Percentiles rank a stretch among this genome's conserved stretches.
These are phyloP conservation scores for Psylliodes chrysocephalus DNA, from an alignment of 2,888 invertebrate genomes.

Conservation along the genomic window DNA sequence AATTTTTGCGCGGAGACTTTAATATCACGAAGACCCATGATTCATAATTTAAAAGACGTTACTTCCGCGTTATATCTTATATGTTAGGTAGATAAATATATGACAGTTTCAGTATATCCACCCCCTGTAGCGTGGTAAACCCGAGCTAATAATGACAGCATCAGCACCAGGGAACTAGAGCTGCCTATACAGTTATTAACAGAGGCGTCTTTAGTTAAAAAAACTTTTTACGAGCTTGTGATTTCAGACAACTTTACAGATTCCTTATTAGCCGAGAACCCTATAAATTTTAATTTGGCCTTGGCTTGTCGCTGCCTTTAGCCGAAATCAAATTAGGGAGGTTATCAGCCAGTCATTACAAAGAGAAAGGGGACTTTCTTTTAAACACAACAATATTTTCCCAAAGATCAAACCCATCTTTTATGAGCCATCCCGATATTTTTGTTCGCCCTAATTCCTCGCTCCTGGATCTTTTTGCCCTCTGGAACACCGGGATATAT, in stretches of 20 bases:
- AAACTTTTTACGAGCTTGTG: constrained; percentile 53
- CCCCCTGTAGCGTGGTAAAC: constrained; percentile 53
- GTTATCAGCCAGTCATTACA: constrained; percentile 32
- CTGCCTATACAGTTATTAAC: constrained; percentile 55
- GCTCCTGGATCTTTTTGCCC: not conserved
- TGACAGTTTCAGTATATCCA: constrained; percentile 52
- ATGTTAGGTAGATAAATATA: constrained; percentile 50
- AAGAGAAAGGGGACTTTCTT: constrained; percentile 16
- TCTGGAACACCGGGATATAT: too few species aligned
- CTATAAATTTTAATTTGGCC: constrained; percentile 52
- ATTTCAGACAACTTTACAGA: constrained; percentile 47
- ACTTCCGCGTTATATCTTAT: constrained; percentile 51
- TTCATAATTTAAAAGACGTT: constrained; percentile 56
- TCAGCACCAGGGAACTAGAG: constrained; percentile 48
- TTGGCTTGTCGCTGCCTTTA: constrained; percentile 41
- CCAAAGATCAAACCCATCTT: constrained; percentile 14
- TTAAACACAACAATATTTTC: constrained; percentile 19
- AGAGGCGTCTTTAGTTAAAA: constrained; percentile 51
- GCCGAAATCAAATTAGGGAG: constrained; percentile 30
- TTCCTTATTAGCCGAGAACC: constrained; percentile 48
- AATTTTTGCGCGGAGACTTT: constrained; percentile 15
- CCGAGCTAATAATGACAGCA: constrained; percentile 59
- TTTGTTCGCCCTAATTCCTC: not conserved
- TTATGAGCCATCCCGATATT: constrained; percentile 13
- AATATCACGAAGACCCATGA: constrained; percentile 48